Percentiles rank a stretch among this genome's conserved stretches.
Evolutionary conservation across 2,797 vertebrate genomes (phyloP).

Genomic region (Peromyscus eremicus): DNA sequence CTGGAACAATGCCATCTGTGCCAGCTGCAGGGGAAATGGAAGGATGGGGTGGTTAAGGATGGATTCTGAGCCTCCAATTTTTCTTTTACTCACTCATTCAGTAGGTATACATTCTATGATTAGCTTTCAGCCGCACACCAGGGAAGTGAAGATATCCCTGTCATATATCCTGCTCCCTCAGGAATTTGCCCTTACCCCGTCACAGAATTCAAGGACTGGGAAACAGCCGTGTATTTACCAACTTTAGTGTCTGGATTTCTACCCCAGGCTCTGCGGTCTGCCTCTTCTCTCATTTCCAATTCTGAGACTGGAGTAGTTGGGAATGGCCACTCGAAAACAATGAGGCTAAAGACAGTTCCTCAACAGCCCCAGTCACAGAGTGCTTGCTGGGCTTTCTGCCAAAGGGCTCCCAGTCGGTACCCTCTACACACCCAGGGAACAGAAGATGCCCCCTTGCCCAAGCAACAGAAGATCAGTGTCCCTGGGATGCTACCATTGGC

Average conservation of each 20-base stretch:
- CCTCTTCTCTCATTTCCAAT: background rate
- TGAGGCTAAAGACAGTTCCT: background rate
- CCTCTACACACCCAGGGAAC: background rate
- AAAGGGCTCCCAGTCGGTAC: background rate
- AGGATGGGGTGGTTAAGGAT: background rate
- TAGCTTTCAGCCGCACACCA: background rate
- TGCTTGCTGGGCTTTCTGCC: background rate
- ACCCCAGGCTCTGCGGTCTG: background rate
- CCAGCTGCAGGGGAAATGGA: background rate
- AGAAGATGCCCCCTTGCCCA: background rate
- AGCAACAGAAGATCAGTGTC: background rate
- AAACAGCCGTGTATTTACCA: background rate
- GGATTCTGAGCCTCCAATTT: background rate
- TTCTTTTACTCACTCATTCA: background rate
- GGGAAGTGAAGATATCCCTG: background rate
- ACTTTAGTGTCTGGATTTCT: background rate
- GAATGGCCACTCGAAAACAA: background rate
- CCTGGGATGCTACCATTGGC: background rate
- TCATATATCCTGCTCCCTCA: background rate
- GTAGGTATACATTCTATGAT: background rate
- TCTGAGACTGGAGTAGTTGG: background rate
- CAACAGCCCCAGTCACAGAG: background rate
- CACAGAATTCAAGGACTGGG: background rate
- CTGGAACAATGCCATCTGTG: slow-evolving; percentile 31
- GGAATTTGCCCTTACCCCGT: background rate